Evolutionary conservation across 1,140 invertebrate genomes (phyloP).

Genomic region (Drosophila setifemur): DNA sequence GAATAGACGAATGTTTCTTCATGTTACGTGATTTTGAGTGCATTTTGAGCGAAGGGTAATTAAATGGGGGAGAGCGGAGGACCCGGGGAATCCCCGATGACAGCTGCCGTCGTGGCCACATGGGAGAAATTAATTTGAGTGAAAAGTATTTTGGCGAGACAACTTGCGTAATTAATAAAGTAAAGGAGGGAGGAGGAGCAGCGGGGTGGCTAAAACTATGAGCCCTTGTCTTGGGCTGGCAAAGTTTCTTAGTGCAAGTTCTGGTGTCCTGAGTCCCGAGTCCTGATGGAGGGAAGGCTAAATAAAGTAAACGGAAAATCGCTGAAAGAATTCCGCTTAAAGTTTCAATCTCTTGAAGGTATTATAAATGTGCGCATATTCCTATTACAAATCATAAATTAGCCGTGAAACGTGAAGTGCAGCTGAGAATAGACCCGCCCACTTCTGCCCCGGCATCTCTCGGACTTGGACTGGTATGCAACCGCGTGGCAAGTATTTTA

Average conservation of each 20-base stretch:
- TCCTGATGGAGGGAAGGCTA: constrained; percentile 30
- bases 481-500: constrained; percentile 69
- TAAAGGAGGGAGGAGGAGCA: constrained; percentile 9
- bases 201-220: constrained; percentile 54
- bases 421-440: background rate
- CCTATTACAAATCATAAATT: constrained; percentile 66
- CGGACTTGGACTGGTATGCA: constrained; percentile 52
- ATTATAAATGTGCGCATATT: constrained; percentile 19
- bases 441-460: background rate
- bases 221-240: constrained; percentile 62
- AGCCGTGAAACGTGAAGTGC: constrained; percentile 54
- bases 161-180: constrained; percentile 80
- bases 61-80: constrained; percentile 10
- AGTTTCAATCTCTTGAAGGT: constrained; percentile 34
- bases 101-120: constrained; percentile 69
- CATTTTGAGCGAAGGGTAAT: constrained; percentile 49
- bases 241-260: constrained; percentile 60
- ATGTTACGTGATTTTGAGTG: constrained; percentile 8
- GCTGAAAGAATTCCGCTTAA: constrained; percentile 22
- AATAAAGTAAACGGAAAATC: background rate
- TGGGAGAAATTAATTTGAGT: constrained; percentile 78
- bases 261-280: too few relatives aligned
- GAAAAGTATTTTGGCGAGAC: constrained; percentile 72
- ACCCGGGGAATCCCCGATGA: constrained; percentile 23
- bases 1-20: constrained; percentile 8